phyloP scores from a whole-genome alignment of 2,888 invertebrate species.

The Smittia sp. region DNA sequence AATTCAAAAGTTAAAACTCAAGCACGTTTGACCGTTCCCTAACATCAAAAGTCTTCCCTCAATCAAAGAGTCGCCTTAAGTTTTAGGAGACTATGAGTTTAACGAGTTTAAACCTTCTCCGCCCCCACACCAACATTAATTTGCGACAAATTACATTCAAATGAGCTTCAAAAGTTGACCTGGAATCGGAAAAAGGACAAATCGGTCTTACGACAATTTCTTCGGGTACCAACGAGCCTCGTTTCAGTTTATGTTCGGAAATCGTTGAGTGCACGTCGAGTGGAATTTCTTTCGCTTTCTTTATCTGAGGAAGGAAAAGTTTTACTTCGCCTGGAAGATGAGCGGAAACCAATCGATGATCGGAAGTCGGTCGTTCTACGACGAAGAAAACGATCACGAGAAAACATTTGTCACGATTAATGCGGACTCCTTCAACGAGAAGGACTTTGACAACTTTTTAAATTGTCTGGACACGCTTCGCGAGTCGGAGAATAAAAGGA shows the following conservation, averaged over 20 bases:
- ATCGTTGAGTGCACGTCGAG: not conserved
- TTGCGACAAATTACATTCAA: not conserved
- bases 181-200: not conserved
- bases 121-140: not conserved
- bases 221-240: too few species aligned
- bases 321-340: not conserved
- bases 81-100: too few species aligned
- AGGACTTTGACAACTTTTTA: conserved; percentile 28
- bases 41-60: too few species aligned
- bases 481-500: conserved; percentile 24
- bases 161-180: not conserved
- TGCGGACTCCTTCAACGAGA: conserved; percentile 25
- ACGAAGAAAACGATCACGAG: not conserved
- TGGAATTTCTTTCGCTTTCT: not conserved
- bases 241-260: not conserved
- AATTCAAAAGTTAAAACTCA: too few species aligned
- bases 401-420: conserved; percentile 24
- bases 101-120: not conserved
- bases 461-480: conserved; percentile 30
- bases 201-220: not conserved
- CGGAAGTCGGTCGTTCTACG: not conserved
- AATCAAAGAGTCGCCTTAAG: too few species aligned
- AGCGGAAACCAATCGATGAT: not conserved
- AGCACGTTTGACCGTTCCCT: too few species aligned
- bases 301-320: not conserved